Conservation (phyloP, 2,797 vertebrate genomes). For the Enteromius paludinosus region DNA sequence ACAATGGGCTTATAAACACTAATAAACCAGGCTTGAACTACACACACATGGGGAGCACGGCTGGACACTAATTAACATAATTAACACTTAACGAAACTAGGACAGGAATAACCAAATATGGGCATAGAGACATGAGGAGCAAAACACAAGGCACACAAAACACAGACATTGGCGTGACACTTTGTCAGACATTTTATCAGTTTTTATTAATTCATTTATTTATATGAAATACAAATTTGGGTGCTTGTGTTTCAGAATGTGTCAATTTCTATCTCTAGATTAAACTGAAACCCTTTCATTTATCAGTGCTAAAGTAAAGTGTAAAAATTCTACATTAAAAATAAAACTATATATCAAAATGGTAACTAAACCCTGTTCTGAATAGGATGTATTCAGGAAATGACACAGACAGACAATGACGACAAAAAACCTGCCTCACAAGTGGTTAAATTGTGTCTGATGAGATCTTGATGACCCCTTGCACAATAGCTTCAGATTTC, state of each 20-base stretch:
- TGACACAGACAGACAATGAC: conserved; percentile 2
- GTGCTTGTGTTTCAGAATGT: background rate
- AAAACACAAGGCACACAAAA: too few relatives aligned
- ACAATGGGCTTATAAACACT: too few relatives aligned
- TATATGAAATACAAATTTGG: too few relatives aligned
- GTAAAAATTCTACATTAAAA: background rate
- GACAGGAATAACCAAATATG: too few relatives aligned
- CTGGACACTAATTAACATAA: too few relatives aligned
- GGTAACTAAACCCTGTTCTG: background rate
- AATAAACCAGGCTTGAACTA: too few relatives aligned
- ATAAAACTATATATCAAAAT: background rate
- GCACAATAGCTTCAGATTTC: conserved; percentile 16
- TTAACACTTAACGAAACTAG: too few relatives aligned
- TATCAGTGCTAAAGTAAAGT: background rate
- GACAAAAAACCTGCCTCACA: background rate
- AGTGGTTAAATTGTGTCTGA: conserved; percentile 10
- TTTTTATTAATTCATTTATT: too few relatives aligned
- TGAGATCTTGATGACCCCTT: conserved; percentile 16
- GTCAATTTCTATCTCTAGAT: background rate
- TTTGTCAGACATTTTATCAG: too few relatives aligned
- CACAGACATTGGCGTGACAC: too few relatives aligned
- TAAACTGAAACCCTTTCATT: background rate
- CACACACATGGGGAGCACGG: too few relatives aligned
- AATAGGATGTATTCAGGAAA: conserved; percentile 7
- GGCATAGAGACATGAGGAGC: too few relatives aligned